Conservation (phyloP, 2,113 vertebrate species). For the Manacus vitellinus region DNA sequence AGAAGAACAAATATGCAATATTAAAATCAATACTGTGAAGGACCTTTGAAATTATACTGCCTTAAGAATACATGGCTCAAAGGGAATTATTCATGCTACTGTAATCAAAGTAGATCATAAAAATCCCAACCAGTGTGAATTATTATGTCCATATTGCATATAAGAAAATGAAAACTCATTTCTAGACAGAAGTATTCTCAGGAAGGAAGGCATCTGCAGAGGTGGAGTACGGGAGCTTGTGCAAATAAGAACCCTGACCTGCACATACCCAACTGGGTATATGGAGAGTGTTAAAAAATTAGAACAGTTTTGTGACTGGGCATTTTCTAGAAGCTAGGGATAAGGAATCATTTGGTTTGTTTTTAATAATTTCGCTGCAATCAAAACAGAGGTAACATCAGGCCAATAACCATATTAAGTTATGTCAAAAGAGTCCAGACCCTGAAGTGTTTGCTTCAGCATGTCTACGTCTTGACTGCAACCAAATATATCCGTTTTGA, state of each 20-base stretch:
- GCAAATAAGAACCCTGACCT: neutral
- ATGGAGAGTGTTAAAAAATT: neutral
- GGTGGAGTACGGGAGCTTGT: neutral
- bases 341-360: neutral
- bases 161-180: neutral
- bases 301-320: neutral
- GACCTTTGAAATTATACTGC: conserved; percentile 15
- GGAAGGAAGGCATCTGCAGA: neutral
- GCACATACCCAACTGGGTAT: neutral
- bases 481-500: neutral
- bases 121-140: neutral
- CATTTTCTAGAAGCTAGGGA: neutral
- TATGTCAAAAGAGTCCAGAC: neutral
- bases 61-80: neutral
- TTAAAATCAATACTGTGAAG: neutral
- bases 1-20: neutral
- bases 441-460: neutral
- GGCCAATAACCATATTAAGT: neutral
- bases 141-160: neutral
- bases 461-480: neutral
- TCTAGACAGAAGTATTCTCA: neutral
- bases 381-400: neutral
- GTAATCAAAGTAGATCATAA: neutral
- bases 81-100: neutral
- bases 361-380: neutral